Base-by-base conservation (phyloP, 2,888 invertebrate species). In the Baronia brevicornis region DNA sequence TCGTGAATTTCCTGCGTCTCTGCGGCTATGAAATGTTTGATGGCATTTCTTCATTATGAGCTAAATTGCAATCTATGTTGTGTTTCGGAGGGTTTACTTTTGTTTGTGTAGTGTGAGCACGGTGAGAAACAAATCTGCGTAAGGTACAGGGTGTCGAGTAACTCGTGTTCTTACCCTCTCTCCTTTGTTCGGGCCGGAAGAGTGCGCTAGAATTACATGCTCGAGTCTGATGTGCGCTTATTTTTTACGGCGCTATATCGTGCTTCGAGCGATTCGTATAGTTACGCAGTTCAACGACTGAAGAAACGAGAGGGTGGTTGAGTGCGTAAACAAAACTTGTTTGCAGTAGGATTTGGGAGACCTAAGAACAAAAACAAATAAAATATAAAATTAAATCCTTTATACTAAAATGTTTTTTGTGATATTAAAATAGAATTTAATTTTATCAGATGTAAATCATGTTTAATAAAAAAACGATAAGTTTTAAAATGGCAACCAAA, bases 121-220 rank as follows among this genome's bases (percentile, higher is more conserved):
- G 67, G 63, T 62, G 75, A 74, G 79, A 82, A 82, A 80, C 82
- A 82, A 84, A 82, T 82, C 82, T 80, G 84, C 77, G 80, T 80
- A 72, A 78, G 79, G 79, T 71, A 72, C 74, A 60, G 75, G 79
- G 84, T 82, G 84, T 84, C 80, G 82, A 79, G 80, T 84, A 80
- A 84, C 82, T 82, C 84, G 80, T 80, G 84, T 84, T 79, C 80
- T 80, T 82, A 79, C 82, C 80, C 84, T 80, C 82, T 73, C 79
- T 77, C 73, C 74, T 82, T 84, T 84, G 84, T 84, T 78, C 75
- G 72, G 65, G 72, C 74, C 84, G 84, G 84, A 84, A 84, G 84
- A 80, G 80, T 77, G 73, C 78, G 80, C 84, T 84, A 84, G 82
- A 84, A 84, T 84, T 84, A 84, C 84, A 84, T 79, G 82, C 82